Evolutionary conservation across 2,113 vertebrate species (phyloP).

Genomic region (Pithys albifrons): DNA sequence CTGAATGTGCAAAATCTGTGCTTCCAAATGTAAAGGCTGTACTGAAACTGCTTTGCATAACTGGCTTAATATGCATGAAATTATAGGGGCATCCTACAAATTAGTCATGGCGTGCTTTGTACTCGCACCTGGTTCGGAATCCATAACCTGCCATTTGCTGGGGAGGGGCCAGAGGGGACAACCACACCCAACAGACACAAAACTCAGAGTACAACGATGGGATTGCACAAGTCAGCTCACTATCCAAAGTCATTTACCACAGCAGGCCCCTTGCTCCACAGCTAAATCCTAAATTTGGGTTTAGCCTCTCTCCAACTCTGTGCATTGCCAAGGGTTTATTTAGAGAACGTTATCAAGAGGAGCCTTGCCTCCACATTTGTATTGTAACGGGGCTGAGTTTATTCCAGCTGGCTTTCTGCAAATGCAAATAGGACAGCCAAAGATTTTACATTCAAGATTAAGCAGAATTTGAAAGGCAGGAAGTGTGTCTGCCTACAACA

Average conservation of each 20-base stretch:
- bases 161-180: background rate
- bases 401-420: slow-evolving; percentile 35
- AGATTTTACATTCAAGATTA: slow-evolving; percentile 25
- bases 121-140: background rate
- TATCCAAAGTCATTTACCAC: background rate
- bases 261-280: background rate
- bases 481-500: background rate
- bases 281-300: background rate
- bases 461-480: slow-evolving; percentile 10
- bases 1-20: slow-evolving; percentile 18
- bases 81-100: slow-evolving; percentile 50
- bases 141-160: background rate
- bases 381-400: background rate
- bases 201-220: fast-evolving
- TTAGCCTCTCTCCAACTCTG: background rate
- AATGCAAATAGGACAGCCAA: background rate
- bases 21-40: slow-evolving; percentile 29
- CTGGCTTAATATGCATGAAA: slow-evolving; percentile 51
- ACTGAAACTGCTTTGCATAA: slow-evolving; percentile 37
- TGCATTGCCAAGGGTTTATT: background rate
- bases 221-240: background rate
- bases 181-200: background rate
- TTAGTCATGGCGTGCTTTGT: slow-evolving; percentile 10
- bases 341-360: background rate
- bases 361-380: background rate